Conservation (phyloP, 2,888 invertebrate genomes). For the Tinea pellionella region DNA sequence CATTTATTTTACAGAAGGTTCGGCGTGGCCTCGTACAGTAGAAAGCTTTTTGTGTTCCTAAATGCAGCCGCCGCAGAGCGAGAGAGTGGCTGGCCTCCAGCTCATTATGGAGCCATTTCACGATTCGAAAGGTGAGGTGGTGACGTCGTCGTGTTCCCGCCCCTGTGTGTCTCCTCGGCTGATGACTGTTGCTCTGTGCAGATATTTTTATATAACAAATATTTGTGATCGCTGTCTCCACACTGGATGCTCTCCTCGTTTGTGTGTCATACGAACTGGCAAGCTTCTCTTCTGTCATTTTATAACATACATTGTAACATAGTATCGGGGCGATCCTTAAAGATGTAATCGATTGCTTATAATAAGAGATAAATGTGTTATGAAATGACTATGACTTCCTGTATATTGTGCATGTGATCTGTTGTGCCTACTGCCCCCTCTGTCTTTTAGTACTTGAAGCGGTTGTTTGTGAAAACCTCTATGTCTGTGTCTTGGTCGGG, state of each 20-base stretch:
- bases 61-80: conserved; percentile 46
- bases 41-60: conserved; percentile 58
- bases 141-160: background rate
- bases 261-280: background rate
- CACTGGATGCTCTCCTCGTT: conserved; percentile 15
- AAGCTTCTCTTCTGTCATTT: background rate
- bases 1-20: conserved; percentile 62
- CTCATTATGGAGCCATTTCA: conserved; percentile 39
- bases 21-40: conserved; percentile 45
- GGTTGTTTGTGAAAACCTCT: background rate
- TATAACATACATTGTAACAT: too few relatives aligned
- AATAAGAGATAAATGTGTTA: background rate
- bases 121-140: conserved; percentile 60
- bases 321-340: too few relatives aligned
- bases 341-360: too few relatives aligned
- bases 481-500: conserved; percentile 21
- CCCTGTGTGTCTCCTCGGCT: background rate
- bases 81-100: conserved; percentile 10
- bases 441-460: background rate
- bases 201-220: conserved; percentile 4
- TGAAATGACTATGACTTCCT: background rate
- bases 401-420: background rate
- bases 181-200: conserved; percentile 21
- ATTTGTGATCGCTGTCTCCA: conserved; percentile 21
- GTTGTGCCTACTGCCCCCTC: background rate